phyloP scores from a whole-genome alignment of 2,888 invertebrate genomes.

The Eupithecia tripunctaria region DNA sequence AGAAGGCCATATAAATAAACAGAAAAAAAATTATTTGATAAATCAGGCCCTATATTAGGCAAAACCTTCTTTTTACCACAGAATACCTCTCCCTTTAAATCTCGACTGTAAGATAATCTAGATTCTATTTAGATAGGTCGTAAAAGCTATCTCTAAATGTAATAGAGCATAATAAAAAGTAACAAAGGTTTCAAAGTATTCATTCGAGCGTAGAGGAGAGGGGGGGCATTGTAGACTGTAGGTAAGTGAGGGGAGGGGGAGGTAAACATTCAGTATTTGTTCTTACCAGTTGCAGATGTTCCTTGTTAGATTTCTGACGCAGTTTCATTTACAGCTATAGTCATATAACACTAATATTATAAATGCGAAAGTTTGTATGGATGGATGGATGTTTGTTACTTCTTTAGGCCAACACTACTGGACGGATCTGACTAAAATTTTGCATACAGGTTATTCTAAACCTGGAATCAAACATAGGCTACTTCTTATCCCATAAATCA shows the following conservation, averaged over 20 bases:
- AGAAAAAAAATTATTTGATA: not conserved
- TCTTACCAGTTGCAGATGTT: not conserved
- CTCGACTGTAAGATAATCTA: not conserved
- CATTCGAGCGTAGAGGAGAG: not conserved
- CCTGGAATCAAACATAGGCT: too few relatives aligned
- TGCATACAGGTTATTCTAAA: too few relatives aligned
- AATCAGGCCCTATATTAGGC: not conserved
- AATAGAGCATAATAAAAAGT: not conserved
- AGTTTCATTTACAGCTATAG: not conserved
- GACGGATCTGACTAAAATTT: too few relatives aligned
- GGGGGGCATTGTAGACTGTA: conserved; percentile 1
- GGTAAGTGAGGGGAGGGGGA: not conserved
- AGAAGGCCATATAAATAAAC: too few relatives aligned
- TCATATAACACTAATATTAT: too few relatives aligned
- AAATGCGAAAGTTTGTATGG: too few relatives aligned
- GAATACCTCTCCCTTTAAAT: not conserved
- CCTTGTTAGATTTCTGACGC: not conserved
- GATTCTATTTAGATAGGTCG: not conserved
- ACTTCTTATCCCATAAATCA: too few relatives aligned
- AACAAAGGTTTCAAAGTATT: not conserved
- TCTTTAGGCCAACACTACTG: too few relatives aligned
- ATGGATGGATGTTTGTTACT: too few relatives aligned
- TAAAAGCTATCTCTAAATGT: not conserved
- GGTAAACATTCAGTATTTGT: not conserved
- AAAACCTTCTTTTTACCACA: not conserved